Percentiles rank a stretch among this genome's conserved stretches.
Evolutionary conservation across 2,797 vertebrate genomes (phyloP).

Genomic region (Numenius phaeopus): DNA sequence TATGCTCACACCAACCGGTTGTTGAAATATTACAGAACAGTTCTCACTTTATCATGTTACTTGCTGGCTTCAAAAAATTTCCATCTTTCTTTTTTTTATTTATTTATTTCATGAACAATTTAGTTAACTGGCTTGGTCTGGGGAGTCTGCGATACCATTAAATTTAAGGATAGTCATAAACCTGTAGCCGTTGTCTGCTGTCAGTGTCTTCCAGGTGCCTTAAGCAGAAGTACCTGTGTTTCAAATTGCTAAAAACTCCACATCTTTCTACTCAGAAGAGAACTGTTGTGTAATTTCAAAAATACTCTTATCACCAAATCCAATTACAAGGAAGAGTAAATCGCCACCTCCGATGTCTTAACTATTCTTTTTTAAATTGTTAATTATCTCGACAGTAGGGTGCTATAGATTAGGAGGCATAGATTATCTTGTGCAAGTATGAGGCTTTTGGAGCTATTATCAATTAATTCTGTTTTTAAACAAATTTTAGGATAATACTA

Average conservation of each 20-base stretch:
- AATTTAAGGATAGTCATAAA: not conserved
- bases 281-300: constrained; percentile 3
- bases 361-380: constrained; percentile 60
- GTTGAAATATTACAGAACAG: not conserved
- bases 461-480: constrained; percentile 47
- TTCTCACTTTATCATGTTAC: not conserved
- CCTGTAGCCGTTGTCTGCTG: not conserved
- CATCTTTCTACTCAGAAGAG: not conserved
- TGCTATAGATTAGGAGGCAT: constrained; percentile 47
- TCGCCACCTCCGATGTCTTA: constrained; percentile 48
- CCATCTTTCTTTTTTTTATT: not conserved
- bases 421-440: constrained; percentile 28
- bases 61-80: not conserved
- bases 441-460: constrained; percentile 30
- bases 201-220: not conserved
- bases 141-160: not conserved
- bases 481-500: constrained; percentile 5
- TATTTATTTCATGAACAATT: not conserved
- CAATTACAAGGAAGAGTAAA: constrained; percentile 68
- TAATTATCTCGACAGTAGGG: constrained; percentile 54
- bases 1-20: not conserved
- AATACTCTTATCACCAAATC: constrained; percentile 57
- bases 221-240: not conserved
- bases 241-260: not conserved
- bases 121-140: not conserved